Percentiles rank a stretch among this genome's conserved stretches.
Conservation (phyloP, 2,113 vertebrate genomes). For the Notothenia rossii region DNA sequence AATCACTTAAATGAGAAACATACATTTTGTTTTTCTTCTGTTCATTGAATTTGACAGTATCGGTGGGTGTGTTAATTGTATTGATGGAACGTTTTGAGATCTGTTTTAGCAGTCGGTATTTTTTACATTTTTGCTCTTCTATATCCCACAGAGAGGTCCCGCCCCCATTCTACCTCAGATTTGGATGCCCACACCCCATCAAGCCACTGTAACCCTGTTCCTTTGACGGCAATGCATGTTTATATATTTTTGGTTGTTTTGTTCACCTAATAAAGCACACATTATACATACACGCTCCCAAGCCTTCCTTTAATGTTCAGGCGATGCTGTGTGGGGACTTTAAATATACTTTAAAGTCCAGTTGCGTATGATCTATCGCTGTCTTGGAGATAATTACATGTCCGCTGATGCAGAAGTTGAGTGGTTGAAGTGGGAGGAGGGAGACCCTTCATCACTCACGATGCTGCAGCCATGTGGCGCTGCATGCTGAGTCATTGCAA, state of each 20-base stretch:
- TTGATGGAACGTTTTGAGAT: conserved; percentile 72
- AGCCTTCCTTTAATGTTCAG: conserved; percentile 25
- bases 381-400: conserved; percentile 29
- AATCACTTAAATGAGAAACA: conserved; percentile 28
- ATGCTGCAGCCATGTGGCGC: conserved; percentile 23
- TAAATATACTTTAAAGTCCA: neutral
- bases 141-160: conserved; percentile 58
- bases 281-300: conserved; percentile 46
- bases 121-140: conserved; percentile 56
- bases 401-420: conserved; percentile 2
- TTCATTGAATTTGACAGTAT: conserved; percentile 65
- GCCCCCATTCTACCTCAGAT: conserved; percentile 83
- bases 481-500: conserved; percentile 53
- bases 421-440: neutral
- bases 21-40: conserved; percentile 52
- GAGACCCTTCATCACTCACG: conserved; percentile 9
- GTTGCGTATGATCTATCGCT: neutral
- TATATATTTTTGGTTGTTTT: conserved; percentile 83
- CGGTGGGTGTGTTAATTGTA: conserved; percentile 70
- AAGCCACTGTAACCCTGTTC: conserved; percentile 77
- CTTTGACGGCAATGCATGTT: conserved; percentile 82
- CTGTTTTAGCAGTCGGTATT: conserved; percentile 65
- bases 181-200: conserved; percentile 67
- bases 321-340: neutral
- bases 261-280: conserved; percentile 86